These are phyloP conservation scores for Elephantulus edwardii DNA, from an alignment of 2,113 vertebrate species.

Conservation along the genomic window DNA sequence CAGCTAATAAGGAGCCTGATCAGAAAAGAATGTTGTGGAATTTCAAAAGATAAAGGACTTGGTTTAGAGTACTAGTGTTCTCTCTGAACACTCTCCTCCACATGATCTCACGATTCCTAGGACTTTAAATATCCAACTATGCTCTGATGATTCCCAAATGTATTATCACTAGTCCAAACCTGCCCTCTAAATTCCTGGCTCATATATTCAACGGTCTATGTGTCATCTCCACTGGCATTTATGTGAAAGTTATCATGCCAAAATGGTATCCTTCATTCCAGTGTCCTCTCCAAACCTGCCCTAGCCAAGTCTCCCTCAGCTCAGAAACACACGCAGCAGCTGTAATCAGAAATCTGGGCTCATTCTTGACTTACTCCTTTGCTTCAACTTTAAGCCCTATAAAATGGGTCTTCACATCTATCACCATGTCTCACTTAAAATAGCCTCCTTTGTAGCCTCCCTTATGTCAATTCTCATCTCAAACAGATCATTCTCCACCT, in stretches of 20 bases:
- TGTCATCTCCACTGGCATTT: not conserved
- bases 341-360: slow-evolving; percentile 27
- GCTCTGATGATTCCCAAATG: slow-evolving; percentile 2
- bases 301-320: not conserved
- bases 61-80: not conserved
- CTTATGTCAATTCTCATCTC: slow-evolving; percentile 4
- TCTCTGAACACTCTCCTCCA: not conserved
- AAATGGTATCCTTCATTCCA: not conserved
- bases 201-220: not conserved
- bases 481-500: not conserved
- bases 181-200: slow-evolving; percentile 14
- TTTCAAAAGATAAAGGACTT: slow-evolving; percentile 44
- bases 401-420: not conserved
- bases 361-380: slow-evolving; percentile 31
- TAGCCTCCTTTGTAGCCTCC: not conserved
- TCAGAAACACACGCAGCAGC: slow-evolving; percentile 24
- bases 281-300: not conserved
- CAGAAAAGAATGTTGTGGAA: slow-evolving; percentile 38
- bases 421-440: not conserved
- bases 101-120: slow-evolving; percentile 2
- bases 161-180: not conserved
- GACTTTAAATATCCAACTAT: slow-evolving; percentile 30
- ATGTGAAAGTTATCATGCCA: slow-evolving; percentile 16
- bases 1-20: not conserved
- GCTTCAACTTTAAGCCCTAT: not conserved